Percentiles rank a stretch among this genome's conserved stretches.
These are phyloP conservation scores for Sebastes nivosus DNA, from an alignment of 2,797 vertebrate genomes.

Conservation along the genomic window DNA sequence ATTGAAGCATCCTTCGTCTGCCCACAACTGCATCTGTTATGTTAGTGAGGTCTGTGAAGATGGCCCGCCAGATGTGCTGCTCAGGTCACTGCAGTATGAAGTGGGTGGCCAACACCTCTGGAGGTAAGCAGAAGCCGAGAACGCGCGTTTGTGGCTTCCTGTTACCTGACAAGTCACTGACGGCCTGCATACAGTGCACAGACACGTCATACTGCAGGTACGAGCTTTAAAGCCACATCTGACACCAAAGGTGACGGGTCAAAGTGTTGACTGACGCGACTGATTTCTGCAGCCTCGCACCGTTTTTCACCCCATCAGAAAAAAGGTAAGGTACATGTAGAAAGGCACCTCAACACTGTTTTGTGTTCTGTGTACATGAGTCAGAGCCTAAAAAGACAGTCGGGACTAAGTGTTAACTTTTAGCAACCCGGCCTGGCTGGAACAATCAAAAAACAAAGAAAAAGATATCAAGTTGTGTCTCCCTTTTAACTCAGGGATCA, in stretches of 20 bases:
- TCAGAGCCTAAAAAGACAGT: constrained; percentile 29
- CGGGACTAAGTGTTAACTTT: not conserved
- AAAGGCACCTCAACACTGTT: constrained; percentile 74
- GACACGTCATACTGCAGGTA: not conserved
- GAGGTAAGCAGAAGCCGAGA: not conserved
- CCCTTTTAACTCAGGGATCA: constrained; percentile 5
- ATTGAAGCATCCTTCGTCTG: constrained; percentile 26
- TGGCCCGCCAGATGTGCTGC: constrained; percentile 8
- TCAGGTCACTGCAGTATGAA: not conserved
- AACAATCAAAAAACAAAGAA: constrained; percentile 1
- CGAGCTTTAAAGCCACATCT: not conserved
- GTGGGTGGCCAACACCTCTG: not conserved
- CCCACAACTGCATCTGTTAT: constrained; percentile 23
- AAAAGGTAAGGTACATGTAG: constrained; percentile 60
- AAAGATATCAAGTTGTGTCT: not conserved
- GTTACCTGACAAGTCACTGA: not conserved
- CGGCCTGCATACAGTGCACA: not conserved
- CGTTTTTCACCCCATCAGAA: constrained; percentile 29
- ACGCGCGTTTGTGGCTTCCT: not conserved
- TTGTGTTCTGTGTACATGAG: constrained; percentile 21
- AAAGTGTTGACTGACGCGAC: not conserved
- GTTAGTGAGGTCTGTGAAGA: constrained; percentile 49
- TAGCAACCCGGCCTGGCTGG: not conserved
- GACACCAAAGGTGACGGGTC: constrained; percentile 32
- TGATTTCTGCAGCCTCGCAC: not conserved